Percentiles rank a stretch among this genome's conserved stretches.
phyloP scores from a whole-genome alignment of 1,140 invertebrate genomes.

The Drosophila novamexicana region DNA sequence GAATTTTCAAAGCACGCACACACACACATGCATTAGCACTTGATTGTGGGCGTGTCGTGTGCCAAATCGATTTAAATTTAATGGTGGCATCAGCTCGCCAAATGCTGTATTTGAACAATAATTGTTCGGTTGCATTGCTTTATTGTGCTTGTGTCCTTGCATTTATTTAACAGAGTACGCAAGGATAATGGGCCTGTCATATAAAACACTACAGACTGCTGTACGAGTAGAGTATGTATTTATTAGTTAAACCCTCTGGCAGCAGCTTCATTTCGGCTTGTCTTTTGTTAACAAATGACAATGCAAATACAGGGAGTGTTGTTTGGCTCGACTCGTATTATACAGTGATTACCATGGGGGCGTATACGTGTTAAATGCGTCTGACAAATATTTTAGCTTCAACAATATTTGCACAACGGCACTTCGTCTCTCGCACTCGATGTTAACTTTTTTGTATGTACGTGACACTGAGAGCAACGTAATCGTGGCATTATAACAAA shows the following conservation, averaged over 20 bases:
- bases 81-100: slow-evolving; percentile 46
- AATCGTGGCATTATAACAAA: slow-evolving; percentile 70
- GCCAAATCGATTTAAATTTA: slow-evolving; percentile 49
- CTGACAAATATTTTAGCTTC: slow-evolving; percentile 69
- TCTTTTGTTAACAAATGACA: slow-evolving; percentile 78
- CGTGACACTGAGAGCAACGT: slow-evolving; percentile 48
- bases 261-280: slow-evolving; percentile 53
- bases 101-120: slow-evolving; percentile 48
- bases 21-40: slow-evolving; percentile 8
- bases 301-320: slow-evolving; percentile 69
- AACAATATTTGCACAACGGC: slow-evolving; percentile 64
- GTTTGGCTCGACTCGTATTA: slow-evolving; percentile 63
- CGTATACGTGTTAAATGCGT: slow-evolving; percentile 78
- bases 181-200: slow-evolving; percentile 42
- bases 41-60: slow-evolving; percentile 14
- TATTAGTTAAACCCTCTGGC: slow-evolving; percentile 73
- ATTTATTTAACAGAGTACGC: slow-evolving; percentile 18
- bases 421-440: slow-evolving; percentile 1
- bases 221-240: slow-evolving; percentile 46
- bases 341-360: slow-evolving; percentile 79
- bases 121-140: slow-evolving; percentile 35
- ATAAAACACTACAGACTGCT: slow-evolving; percentile 20
- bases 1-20: slow-evolving; percentile 15
- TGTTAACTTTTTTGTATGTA: slow-evolving; percentile 59
- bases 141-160: slow-evolving; percentile 26